Evolutionary conservation across 2,888 invertebrate genomes (phyloP), one percentile per base, ranked within the genome.

Genomic region (Scaptomyza flava): DNA sequence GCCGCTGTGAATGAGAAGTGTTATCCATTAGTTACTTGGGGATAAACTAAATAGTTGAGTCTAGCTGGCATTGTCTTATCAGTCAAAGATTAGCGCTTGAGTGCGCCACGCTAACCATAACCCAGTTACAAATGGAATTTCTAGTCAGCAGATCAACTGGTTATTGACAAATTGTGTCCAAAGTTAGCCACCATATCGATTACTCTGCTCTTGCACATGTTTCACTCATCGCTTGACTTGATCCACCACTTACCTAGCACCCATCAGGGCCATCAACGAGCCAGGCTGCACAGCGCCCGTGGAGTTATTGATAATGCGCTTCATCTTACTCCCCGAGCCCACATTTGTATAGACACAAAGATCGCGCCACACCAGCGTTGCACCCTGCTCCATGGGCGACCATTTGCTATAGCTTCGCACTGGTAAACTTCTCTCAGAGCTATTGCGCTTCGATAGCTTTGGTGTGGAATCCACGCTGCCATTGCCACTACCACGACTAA

Each of bases 221-320:
- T 54, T 3, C 6, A 56, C 58, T 41, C 43, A 12, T 27, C 33
- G 42, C n/a, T 23, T 42, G n/a, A 23, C 3, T 11, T 33, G 17
- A 57, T 9, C n/a, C 41, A 17, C 14, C 2, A 17, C 93, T 93
- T 93, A 96, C 96, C 96, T 96, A 69, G 96, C 95, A 64, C 97
- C 97, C 95, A 97, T 96, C 66, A 97, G 92, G 0, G 97, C 97
- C 68, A 96, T 96, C 78, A 97, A 93, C 75, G 95, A 95, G 7
- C 97, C 97, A 8, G 96, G 95, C 86, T 95, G 95, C 6, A 96
- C 95, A 34, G 96, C 96, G 47, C 97, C 97, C 70, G 95, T 95
- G 4, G 96, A 96, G 96, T 94, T 95, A 89, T 96, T 96, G 36
- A 97, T 95, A 51, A 97, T 94, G 79, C 95, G 93, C 91, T 96